Conservation (phyloP, 2,113 vertebrate genomes). For the Phodopus roborovskii region DNA sequence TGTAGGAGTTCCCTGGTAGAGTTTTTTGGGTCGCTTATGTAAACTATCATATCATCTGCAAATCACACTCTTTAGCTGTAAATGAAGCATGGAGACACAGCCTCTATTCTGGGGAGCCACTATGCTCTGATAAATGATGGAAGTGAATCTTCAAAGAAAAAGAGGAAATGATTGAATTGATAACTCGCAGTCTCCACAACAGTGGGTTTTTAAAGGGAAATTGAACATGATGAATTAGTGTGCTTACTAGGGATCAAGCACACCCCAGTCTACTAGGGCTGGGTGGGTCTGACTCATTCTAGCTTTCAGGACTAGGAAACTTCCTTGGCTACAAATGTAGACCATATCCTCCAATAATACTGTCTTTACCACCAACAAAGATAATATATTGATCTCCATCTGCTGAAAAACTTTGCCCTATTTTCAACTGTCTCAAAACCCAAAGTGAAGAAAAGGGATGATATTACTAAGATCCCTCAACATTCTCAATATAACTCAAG, state of each 20-base stretch:
- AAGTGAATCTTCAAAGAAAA: neutral
- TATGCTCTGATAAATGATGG: neutral
- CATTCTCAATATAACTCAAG: neutral
- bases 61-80: neutral
- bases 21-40: no score
- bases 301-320: neutral
- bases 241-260: neutral
- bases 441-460: neutral
- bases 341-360: neutral
- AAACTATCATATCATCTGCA: no score
- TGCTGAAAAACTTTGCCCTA: neutral
- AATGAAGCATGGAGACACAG: neutral
- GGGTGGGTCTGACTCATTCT: neutral
- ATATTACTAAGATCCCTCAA: neutral
- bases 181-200: neutral
- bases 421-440: constrained; percentile 36
- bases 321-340: neutral
- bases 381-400: neutral
- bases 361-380: neutral
- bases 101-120: neutral
- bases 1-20: no score
- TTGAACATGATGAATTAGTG: neutral
- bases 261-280: neutral
- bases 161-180: neutral
- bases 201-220: neutral